Percentiles rank a stretch among this genome's conserved stretches.
Evolutionary conservation across 1,140 invertebrate species (phyloP).

Genomic region (Ips nitidus): DNA sequence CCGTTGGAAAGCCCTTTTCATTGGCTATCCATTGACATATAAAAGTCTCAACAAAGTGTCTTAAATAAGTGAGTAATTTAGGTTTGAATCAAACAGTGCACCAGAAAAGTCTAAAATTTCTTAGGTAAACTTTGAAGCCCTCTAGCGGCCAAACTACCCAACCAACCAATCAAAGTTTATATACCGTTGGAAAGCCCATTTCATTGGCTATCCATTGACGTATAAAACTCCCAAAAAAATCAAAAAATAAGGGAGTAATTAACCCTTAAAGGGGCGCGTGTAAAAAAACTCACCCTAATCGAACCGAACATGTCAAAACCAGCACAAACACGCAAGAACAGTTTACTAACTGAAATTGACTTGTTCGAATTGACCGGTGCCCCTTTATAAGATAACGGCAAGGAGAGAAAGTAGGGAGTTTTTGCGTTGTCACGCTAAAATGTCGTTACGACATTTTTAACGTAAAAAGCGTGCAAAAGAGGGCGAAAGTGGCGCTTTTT

Average conservation of each 20-base stretch:
- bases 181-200: no score
- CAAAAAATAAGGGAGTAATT: conserved; percentile 6
- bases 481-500: background rate
- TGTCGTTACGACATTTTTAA: background rate
- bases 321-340: conserved; percentile 17
- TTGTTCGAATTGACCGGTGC: conserved; percentile 16
- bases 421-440: conserved; percentile 10
- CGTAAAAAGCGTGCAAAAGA: background rate
- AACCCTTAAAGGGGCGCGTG: background rate
- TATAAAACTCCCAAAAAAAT: background rate
- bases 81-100: no score
- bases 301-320: no score
- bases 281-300: background rate
- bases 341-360: conserved; percentile 7
- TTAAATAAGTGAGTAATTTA: no score
- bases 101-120: no score
- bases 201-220: no score
- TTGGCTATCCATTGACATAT: no score
- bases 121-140: no score
- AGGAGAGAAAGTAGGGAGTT: conserved; percentile 36
- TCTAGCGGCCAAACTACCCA: no score
- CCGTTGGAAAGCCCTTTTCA: no score
- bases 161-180: no score
- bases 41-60: no score
- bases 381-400: conserved; percentile 32